These are phyloP conservation scores for Dromaius novaehollandiae DNA, from an alignment of 2,113 vertebrate species.

Conservation along the genomic window DNA sequence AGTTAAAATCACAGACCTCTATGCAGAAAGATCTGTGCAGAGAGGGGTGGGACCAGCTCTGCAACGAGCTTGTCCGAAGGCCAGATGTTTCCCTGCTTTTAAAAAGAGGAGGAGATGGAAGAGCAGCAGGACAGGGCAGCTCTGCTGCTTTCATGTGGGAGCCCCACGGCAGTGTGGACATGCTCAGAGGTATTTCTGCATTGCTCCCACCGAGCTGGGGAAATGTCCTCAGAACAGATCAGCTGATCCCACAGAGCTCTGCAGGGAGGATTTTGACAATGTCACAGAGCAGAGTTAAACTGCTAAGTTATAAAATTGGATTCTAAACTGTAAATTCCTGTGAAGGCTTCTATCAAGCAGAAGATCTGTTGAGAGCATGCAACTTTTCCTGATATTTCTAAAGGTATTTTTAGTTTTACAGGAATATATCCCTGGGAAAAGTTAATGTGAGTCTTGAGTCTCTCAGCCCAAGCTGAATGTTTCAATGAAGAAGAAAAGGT, in stretches of 20 bases:
- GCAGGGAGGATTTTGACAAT: background rate
- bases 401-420: background rate
- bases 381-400: background rate
- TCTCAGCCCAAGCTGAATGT: background rate
- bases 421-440: background rate
- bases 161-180: rapidly evolving
- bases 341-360: background rate
- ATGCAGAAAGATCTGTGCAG: background rate
- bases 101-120: background rate
- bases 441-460: background rate
- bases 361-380: background rate
- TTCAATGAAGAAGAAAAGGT: background rate
- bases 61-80: background rate
- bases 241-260: background rate
- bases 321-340: no score
- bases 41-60: background rate
- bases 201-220: background rate
- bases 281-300: background rate
- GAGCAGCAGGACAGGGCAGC: background rate
- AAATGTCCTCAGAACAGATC: background rate
- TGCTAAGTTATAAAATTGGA: background rate
- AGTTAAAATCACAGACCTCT: background rate
- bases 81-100: background rate
- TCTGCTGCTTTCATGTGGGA: background rate
- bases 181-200: background rate